Percentiles rank a stretch among this genome's conserved stretches.
Evolutionary conservation across 1,140 invertebrate genomes (phyloP).

Genomic region (Hylyphantes graminicola): DNA sequence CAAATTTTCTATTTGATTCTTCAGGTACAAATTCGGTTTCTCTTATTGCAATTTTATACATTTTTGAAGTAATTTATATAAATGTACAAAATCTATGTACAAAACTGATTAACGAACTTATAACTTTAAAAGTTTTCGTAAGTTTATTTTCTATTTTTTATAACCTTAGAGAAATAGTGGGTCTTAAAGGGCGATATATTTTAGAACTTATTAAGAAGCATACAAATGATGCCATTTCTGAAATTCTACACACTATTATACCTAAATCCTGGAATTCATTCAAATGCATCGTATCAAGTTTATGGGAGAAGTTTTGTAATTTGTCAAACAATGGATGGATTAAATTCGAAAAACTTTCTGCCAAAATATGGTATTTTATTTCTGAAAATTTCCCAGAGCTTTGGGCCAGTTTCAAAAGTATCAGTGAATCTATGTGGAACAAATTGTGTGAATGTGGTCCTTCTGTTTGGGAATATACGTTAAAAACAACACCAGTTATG

Average conservation of each 20-base stretch:
- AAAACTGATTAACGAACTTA: too few relatives aligned
- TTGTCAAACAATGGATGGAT: background rate
- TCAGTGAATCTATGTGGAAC: background rate
- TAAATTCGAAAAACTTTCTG: background rate
- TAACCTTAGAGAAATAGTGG: too few relatives aligned
- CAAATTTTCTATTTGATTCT: too few relatives aligned
- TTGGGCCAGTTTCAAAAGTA: conserved; percentile 1
- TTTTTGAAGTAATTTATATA: too few relatives aligned
- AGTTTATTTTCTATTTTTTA: too few relatives aligned
- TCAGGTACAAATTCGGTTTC: too few relatives aligned
- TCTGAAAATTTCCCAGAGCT: conserved; percentile 12
- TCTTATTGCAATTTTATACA: too few relatives aligned
- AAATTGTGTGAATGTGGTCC: background rate
- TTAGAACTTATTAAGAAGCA: background rate
- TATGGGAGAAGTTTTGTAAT: conserved; percentile 19
- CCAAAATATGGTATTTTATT: background rate
- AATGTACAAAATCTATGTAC: too few relatives aligned
- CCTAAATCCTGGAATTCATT: conserved; percentile 16
- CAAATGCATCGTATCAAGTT: background rate
- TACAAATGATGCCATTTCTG: background rate
- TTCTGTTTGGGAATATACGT: conserved; percentile 1
- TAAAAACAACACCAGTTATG: background rate
- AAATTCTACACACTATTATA: conserved; percentile 8
- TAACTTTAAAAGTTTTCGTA: too few relatives aligned
- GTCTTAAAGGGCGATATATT: too few relatives aligned